phyloP scores from a whole-genome alignment of 1,140 invertebrate species.

The Nephotettix cincticeps region DNA sequence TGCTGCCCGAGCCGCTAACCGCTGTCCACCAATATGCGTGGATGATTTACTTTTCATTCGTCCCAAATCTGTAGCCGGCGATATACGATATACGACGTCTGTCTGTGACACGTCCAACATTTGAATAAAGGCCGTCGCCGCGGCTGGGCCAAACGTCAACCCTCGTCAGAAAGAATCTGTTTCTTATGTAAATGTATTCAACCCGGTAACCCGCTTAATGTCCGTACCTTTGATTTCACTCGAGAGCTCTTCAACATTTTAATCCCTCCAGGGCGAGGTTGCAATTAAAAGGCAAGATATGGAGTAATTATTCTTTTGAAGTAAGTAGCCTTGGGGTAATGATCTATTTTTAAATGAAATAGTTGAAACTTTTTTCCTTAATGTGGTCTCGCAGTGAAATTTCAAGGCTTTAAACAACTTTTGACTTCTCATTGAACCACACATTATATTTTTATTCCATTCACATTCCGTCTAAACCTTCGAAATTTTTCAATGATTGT shows the following conservation, averaged over 20 bases:
- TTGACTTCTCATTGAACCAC: too few relatives aligned
- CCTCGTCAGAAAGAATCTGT: constrained; percentile 6
- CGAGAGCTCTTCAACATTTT: background rate
- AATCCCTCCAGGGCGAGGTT: too few relatives aligned
- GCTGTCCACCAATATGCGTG: background rate
- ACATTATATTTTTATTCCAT: too few relatives aligned
- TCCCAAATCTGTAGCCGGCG: background rate
- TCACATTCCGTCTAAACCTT: too few relatives aligned
- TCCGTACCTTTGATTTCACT: background rate
- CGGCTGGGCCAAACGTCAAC: background rate
- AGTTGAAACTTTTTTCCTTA: too few relatives aligned
- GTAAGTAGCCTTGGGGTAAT: too few relatives aligned
- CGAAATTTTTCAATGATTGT: too few relatives aligned
- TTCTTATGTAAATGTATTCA: constrained; percentile 8
- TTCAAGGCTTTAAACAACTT: too few relatives aligned
- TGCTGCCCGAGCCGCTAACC: background rate
- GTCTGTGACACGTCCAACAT: background rate
- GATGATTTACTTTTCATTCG: background rate
- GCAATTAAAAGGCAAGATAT: too few relatives aligned
- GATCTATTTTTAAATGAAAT: too few relatives aligned
- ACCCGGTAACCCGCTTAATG: background rate
- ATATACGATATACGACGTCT: background rate
- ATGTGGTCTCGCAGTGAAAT: too few relatives aligned
- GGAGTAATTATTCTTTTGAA: too few relatives aligned
- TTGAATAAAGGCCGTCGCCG: background rate